Base-by-base conservation (phyloP, 2,113 vertebrate species). In the Grammomys surdaster region DNA sequence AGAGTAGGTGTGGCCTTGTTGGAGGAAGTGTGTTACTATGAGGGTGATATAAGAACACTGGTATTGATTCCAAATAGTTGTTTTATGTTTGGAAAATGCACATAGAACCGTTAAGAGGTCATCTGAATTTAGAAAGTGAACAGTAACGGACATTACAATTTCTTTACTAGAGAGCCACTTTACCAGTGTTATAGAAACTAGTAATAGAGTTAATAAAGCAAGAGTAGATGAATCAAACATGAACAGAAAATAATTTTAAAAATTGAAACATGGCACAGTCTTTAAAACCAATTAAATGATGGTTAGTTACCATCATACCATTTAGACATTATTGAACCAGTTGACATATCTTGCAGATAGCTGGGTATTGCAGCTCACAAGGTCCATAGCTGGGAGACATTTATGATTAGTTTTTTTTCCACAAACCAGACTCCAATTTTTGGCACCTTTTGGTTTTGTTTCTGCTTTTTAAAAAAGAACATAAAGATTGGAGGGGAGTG, bases 171-270 rank as follows among this genome's bases (percentile, higher is more conserved):
- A 84, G 87, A 48, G 3, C 0, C 46, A 17, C 31, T 31, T 89
- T 90, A 89, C 81, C 56, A 73, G 17, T 78, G 93, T 28, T 73
- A 51, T 58, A 56, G 81, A 93, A 72, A 4, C 19, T 58, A 95
- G 3, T 77, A 73, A 89, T 4, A 19, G 31, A 78, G 36, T 76
- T 81, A 81, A 20, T 65, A 46, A 65, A 69, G 13, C 16, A 91
- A 4, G 81, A 85, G 5, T 75, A 65, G 26, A 60, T 70, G 54
- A 89, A 81, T 13, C 56, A 89, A 84, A 93, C 46, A 28, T 70
- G 40, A 93, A 11, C 8, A 70, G 33, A 58, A 84, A 82, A 0
- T 69, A 10, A 67, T 84, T 89, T 75, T 8, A 54, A 40, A 72
- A 72, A 54, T 26, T 69, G 3, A 22, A 85, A 11, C 33, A 48